Conservation (phyloP, 2,888 invertebrate species). For the Tachystola acroxantha region DNA sequence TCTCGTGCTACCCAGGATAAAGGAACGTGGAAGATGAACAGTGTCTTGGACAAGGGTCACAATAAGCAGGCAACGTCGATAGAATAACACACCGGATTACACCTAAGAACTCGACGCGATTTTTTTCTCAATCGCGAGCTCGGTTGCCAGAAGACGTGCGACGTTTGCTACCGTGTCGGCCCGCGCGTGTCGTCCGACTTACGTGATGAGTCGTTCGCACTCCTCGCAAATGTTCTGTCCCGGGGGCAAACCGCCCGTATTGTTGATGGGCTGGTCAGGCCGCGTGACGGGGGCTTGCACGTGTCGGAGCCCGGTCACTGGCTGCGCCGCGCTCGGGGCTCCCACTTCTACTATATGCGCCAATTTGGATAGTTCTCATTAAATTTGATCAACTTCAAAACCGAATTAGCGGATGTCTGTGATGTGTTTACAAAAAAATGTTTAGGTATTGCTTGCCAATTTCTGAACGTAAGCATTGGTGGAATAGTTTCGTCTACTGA, state of each 20-base stretch:
- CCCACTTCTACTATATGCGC: slow-evolving; percentile 47
- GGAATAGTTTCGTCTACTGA: not conserved
- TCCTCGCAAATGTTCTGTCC: slow-evolving; percentile 97
- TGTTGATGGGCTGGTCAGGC: slow-evolving; percentile 79
- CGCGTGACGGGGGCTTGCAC: slow-evolving; percentile 86
- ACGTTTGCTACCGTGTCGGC: slow-evolving; percentile 81
- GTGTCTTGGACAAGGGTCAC: too few species aligned
- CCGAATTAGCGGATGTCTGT: not conserved
- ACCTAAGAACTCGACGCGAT: too few species aligned
- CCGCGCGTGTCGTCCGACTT: slow-evolving; percentile 84
- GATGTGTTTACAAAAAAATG: not conserved
- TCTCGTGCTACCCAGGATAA: not conserved
- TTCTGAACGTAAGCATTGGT: not conserved
- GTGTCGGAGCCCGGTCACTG: slow-evolving; percentile 81
- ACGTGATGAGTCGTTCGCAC: slow-evolving; percentile 98
- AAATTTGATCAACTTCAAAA: slow-evolving; percentile 18
- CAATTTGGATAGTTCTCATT: slow-evolving; percentile 33
- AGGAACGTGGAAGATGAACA: slow-evolving; percentile 1
- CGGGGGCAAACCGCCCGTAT: slow-evolving; percentile 86
- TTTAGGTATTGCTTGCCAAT: not conserved
- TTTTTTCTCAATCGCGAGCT: too few species aligned
- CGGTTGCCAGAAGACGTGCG: not conserved
- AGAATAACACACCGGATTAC: not conserved
- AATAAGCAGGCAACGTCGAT: not conserved
- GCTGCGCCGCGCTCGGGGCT: slow-evolving; percentile 48